Percentiles rank a stretch among this genome's conserved stretches.
Evolutionary conservation across 2,113 vertebrate species (phyloP).

Genomic region (Gopherus evgoodei): DNA sequence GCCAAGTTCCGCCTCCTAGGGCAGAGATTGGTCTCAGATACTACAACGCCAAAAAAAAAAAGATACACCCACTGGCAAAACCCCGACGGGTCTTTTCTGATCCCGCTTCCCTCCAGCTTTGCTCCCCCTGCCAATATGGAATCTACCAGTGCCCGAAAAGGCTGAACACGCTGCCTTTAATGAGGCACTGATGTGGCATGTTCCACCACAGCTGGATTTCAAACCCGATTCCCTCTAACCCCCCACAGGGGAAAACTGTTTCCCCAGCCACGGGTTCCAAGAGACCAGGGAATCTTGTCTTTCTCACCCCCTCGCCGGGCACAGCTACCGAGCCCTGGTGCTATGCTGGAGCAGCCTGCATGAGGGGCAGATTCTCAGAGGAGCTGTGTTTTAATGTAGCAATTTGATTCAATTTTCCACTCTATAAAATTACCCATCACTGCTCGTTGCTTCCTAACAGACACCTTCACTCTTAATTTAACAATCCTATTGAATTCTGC

Average conservation of each 20-base stretch:
- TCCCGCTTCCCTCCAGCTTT: neutral
- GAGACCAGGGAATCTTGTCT: neutral
- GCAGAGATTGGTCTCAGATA: neutral
- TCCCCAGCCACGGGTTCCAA: neutral
- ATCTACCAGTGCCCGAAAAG: rapidly evolving
- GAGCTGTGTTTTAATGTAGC: slow-evolving; percentile 92
- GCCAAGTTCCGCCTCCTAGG: rapidly evolving
- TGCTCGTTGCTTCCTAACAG: slow-evolving; percentile 87
- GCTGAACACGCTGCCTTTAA: rapidly evolving
- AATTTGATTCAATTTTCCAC: slow-evolving; percentile 98
- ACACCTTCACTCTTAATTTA: slow-evolving; percentile 95
- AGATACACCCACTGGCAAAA: neutral
- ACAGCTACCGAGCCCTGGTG: slow-evolving; percentile 25
- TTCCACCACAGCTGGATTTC: neutral
- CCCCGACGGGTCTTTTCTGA: neutral
- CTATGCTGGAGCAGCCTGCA: slow-evolving; percentile 68
- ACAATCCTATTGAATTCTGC: slow-evolving; percentile 94
- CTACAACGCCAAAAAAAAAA: neutral
- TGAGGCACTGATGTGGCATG: neutral
- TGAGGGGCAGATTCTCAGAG: slow-evolving; percentile 79
- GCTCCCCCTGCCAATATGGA: neutral
- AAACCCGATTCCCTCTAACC: neutral
- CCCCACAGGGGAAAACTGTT: neutral
- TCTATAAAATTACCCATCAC: slow-evolving; percentile 97
- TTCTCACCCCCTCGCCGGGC: neutral